These are phyloP conservation scores for Cyanoramphus novaezelandiae DNA, from an alignment of 2,113 vertebrate species.

Conservation along the genomic window DNA sequence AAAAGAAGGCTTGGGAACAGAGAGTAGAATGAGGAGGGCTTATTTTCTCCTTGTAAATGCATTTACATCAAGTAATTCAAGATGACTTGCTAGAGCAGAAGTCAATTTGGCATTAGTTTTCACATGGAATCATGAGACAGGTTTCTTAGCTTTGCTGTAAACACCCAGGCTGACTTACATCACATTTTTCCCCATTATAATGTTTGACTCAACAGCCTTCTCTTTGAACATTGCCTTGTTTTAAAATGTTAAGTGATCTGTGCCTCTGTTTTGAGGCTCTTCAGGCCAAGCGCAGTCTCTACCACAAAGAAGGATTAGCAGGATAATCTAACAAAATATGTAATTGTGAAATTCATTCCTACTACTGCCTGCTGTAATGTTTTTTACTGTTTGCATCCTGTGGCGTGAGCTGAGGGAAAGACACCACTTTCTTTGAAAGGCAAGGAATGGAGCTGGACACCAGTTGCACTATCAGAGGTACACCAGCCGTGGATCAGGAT, in stretches of 20 bases:
- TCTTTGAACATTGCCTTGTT: not conserved
- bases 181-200: not conserved
- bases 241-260: not conserved
- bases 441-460: not conserved
- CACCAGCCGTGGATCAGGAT: not conserved
- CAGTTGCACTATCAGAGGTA: not conserved
- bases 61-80: not conserved
- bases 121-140: not conserved
- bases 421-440: not conserved
- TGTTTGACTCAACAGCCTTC: not conserved
- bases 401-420: not conserved
- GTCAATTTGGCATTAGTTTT: not conserved
- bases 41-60: not conserved
- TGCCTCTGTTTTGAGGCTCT: not conserved
- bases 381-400: not conserved
- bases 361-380: not conserved
- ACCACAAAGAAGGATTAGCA: slow-evolving; percentile 13
- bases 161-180: not conserved
- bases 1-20: not conserved
- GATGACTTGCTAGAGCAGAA: not conserved
- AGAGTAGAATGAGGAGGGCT: not conserved
- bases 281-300: not conserved
- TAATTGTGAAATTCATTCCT: slow-evolving; percentile 18
- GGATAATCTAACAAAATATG: slow-evolving; percentile 22
- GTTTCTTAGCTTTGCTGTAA: not conserved